Base-by-base conservation (phyloP, 2,888 invertebrate species). In the Desoria tigrina region DNA sequence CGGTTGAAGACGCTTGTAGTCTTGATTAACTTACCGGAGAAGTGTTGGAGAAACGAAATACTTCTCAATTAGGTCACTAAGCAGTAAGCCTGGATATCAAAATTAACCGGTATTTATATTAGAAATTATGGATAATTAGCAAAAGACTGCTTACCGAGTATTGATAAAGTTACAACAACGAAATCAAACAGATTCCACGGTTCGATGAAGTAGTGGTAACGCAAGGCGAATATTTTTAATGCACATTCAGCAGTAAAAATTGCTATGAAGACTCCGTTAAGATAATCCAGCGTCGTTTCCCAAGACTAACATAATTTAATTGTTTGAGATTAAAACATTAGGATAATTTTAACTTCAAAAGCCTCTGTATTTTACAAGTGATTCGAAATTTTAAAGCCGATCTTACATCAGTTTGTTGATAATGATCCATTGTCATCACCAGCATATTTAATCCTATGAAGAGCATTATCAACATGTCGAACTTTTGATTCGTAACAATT, bases 101-200 rank as follows among this genome's bases (percentile, higher is more conserved):
- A 32, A 32, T 32, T 4, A 32, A 32, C 6, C 4, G 32, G 32
- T 11, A 32, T 32, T 7, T 32, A 32, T 32, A 32, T 32, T 32
- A 32, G 11, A 32, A 11, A 32, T 32, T 11, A 11, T 32, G 32
- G n/a, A n/a, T n/a, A n/a, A n/a, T n/a, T n/a, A n/a, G n/a, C n/a
- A n/a, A n/a, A n/a, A n/a, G n/a, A n/a, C n/a, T n/a, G n/a, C n/a
- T 23, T 16, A 45, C 45, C 45, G 6, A 45, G 21, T 18, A 45
- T 45, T 16, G 45, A 51, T 51, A 51, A 51, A 6, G 16, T 24
- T 81, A 98, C 97, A 81, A 98, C 96, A 82, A 96, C 92, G 85
- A 95, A 94, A 87, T 98, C 98, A 85, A 98, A 98, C 80, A 98
- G 88, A 86, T 98, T 98, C 98, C 98, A 98, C 77, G 97, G 68